Evolutionary conservation across 1,140 invertebrate genomes (phyloP).

Genomic region (Carposina sasakii): DNA sequence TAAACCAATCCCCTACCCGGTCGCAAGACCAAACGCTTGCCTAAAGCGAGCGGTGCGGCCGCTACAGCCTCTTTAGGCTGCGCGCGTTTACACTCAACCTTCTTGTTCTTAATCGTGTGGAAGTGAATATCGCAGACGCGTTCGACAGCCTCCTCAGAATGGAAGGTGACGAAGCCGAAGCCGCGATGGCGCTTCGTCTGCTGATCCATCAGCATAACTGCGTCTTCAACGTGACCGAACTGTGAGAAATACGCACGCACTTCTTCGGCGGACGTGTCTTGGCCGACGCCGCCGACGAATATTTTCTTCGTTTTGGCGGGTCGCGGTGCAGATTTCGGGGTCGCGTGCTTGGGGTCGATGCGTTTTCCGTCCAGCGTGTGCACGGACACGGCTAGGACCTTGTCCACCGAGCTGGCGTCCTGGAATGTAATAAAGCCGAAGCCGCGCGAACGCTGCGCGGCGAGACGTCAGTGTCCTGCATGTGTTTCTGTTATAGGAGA

Average conservation of each 20-base stretch:
- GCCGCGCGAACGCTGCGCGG: slow-evolving; percentile 88
- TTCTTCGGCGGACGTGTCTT: slow-evolving; percentile 92
- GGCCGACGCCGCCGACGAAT: slow-evolving; percentile 92
- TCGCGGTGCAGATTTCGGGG: slow-evolving; percentile 90
- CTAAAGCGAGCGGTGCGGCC: slow-evolving; percentile 57
- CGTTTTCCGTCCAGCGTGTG: slow-evolving; percentile 96
- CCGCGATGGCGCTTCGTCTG: slow-evolving; percentile 93
- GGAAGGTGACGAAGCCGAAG: slow-evolving; percentile 94
- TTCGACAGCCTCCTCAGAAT: slow-evolving; percentile 92
- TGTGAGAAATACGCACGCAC: slow-evolving; percentile 93
- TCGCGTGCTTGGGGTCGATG: slow-evolving; percentile 94
- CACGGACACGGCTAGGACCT: slow-evolving; percentile 85
- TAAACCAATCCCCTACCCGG: slow-evolving; percentile 52
- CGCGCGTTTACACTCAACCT: slow-evolving; percentile 94
- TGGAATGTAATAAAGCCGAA: slow-evolving; percentile 96
- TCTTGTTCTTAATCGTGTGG: slow-evolving; percentile 94
- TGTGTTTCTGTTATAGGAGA: too few species aligned
- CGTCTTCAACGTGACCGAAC: slow-evolving; percentile 93
- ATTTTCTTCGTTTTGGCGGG: slow-evolving; percentile 93
- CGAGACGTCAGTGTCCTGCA: slow-evolving; percentile 26
- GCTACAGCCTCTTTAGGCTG: slow-evolving; percentile 93
- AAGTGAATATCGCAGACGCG: slow-evolving; percentile 94
- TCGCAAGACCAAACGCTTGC: slow-evolving; percentile 59
- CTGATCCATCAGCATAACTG: slow-evolving; percentile 96
- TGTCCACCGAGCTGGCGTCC: slow-evolving; percentile 90